phyloP scores from a whole-genome alignment of 2,113 vertebrate species.

The Danio rerio region GRCz12tu NC_133190.1:1986001-1986500 shows the following conservation, averaged over 20 bases:
- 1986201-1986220: slow-evolving; percentile 96
- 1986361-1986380: slow-evolving; percentile 96
- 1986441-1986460: neutral
- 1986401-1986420: slow-evolving; percentile 92
- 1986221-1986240: neutral
- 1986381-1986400: slow-evolving; percentile 96
- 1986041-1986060: neutral
- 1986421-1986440: slow-evolving; percentile 70
- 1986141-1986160: slow-evolving; percentile 90
- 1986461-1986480: too few relatives aligned
- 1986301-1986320: slow-evolving; percentile 91
- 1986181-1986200: slow-evolving; percentile 84
- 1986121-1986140: slow-evolving; percentile 98
- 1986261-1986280: too few relatives aligned
- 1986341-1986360: slow-evolving; percentile 96
- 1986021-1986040: neutral
- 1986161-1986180: slow-evolving; percentile 74
- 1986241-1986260: too few relatives aligned
- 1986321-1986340: slow-evolving; percentile 92
- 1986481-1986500: too few relatives aligned
- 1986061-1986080: slow-evolving; percentile 20
- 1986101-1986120: slow-evolving; percentile 98
- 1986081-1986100: slow-evolving; percentile 64
- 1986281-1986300: neutral
- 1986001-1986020: neutral